Evolutionary conservation across 1,140 invertebrate genomes (phyloP).

Genomic region (Proales similis): DNA sequence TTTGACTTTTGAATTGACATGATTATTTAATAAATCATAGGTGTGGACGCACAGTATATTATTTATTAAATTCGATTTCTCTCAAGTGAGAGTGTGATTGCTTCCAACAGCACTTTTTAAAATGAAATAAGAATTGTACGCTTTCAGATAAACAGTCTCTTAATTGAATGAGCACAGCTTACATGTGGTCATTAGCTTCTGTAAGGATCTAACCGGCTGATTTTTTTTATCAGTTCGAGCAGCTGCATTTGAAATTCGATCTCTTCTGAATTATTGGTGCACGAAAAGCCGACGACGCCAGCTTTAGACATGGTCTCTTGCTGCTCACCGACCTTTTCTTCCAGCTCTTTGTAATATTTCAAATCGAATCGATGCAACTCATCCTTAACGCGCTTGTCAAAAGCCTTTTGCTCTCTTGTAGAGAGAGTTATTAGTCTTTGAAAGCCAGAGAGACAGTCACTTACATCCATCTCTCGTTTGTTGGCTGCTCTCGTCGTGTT

Average conservation of each 20-base stretch:
- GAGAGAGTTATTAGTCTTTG: background rate
- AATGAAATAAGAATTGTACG: too few species aligned
- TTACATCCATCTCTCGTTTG: slow-evolving; percentile 31
- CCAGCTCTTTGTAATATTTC: slow-evolving; percentile 23
- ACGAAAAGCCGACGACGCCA: slow-evolving; percentile 14
- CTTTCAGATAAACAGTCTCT: too few species aligned
- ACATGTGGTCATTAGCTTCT: too few species aligned
- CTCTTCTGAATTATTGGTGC: slow-evolving; percentile 24
- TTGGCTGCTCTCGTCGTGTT: slow-evolving; percentile 13
- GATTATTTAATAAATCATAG: too few species aligned
- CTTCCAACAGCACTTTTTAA: too few species aligned
- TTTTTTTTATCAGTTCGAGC: slow-evolving; percentile 23
- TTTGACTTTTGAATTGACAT: too few species aligned
- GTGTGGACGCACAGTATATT: too few species aligned
- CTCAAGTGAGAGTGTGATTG: too few species aligned
- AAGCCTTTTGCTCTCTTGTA: slow-evolving; percentile 4
- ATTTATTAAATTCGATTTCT: too few species aligned
- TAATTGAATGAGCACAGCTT: too few species aligned
- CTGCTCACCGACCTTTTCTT: slow-evolving; percentile 22
- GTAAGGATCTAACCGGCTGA: too few species aligned
- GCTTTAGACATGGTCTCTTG: slow-evolving; percentile 35
- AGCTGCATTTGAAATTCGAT: slow-evolving; percentile 27
- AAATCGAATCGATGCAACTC: slow-evolving; percentile 35
- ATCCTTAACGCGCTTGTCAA: slow-evolving; percentile 32
- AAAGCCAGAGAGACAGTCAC: background rate